Percentiles rank a stretch among this genome's conserved stretches.
phyloP scores from a whole-genome alignment of 2,113 vertebrate genomes.

The Sturnus vulgaris region DNA sequence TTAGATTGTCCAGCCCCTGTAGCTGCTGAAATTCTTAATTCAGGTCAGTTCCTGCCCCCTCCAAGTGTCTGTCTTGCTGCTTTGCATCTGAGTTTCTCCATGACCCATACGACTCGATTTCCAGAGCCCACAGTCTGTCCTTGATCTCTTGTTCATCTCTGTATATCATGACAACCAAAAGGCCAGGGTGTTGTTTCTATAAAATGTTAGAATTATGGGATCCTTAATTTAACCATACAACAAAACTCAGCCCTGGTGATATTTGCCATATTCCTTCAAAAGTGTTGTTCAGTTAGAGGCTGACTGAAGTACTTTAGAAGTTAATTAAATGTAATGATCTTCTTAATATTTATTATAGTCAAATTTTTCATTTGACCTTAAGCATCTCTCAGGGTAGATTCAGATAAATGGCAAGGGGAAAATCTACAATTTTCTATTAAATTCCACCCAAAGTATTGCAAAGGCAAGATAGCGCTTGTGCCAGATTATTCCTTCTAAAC shows the following conservation, averaged over 20 bases:
- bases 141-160: background rate
- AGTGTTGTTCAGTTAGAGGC: conserved; percentile 19
- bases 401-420: conserved; percentile 18
- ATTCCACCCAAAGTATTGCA: background rate
- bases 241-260: background rate
- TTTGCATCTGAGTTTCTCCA: background rate
- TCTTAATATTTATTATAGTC: conserved; percentile 58
- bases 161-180: background rate
- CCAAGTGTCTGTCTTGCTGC: background rate
- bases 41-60: background rate
- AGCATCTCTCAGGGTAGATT: background rate
- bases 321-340: conserved; percentile 63
- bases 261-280: conserved; percentile 25
- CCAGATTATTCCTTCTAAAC: background rate
- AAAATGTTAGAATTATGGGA: background rate
- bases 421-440: conserved; percentile 33
- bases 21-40: background rate
- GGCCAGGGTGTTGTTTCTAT: background rate
- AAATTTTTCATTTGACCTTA: conserved; percentile 52
- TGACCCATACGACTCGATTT: background rate
- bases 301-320: conserved; percentile 32
- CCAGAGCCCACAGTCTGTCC: background rate
- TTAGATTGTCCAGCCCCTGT: background rate
- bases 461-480: background rate
- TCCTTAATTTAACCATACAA: background rate